Evolutionary conservation across 2,113 vertebrate genomes (phyloP).

Genomic region (Laterallus jamaicensis): DNA sequence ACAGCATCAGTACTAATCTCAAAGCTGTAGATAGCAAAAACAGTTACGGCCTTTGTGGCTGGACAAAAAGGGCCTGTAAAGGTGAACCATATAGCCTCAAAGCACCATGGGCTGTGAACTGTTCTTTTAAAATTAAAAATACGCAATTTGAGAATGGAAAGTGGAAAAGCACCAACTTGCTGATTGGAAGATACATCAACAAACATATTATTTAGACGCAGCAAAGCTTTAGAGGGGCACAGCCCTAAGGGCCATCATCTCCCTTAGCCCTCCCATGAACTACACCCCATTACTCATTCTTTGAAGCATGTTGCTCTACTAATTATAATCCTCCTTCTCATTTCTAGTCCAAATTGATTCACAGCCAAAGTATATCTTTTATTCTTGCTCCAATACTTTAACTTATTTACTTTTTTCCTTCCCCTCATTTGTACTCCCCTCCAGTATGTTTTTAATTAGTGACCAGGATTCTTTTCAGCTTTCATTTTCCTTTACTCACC

Average conservation of each 20-base stretch:
- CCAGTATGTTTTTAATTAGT: not conserved
- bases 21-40: not conserved
- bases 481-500: not conserved
- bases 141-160: not conserved
- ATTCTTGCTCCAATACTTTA: not conserved
- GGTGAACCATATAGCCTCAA: not conserved
- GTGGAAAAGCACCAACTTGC: not conserved
- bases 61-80: not conserved
- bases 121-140: not conserved
- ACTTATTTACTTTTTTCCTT: not conserved
- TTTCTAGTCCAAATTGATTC: not conserved
- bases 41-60: not conserved
- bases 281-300: not conserved
- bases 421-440: not conserved
- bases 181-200: not conserved
- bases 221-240: not conserved
- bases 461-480: not conserved
- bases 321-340: not conserved
- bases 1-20: not conserved
- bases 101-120: not conserved
- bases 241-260: not conserved
- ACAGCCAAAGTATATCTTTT: not conserved
- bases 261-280: not conserved
- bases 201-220: not conserved
- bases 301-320: not conserved